Base-by-base conservation (phyloP, 2,888 invertebrate species). In the Drosophila meridiana region DNA sequence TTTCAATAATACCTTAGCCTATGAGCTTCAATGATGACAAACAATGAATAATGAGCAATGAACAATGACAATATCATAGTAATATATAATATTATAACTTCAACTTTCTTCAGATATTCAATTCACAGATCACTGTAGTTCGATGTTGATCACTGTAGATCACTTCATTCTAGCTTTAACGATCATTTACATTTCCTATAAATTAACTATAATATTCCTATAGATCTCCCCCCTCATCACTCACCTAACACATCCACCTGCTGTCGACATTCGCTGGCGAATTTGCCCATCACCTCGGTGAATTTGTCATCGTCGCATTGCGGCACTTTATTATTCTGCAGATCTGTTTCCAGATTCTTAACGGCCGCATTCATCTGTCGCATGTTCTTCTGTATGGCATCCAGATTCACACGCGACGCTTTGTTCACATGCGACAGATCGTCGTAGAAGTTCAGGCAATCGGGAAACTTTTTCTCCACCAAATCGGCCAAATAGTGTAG, bases 401-500 rank as follows among this genome's bases (percentile, higher is more conserved):
- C 97, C 92, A 97, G 94, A 0, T 97, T 97, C 0, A 97, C 97
- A 0, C 97, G 94, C 36, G 98, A 97, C 30, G 99, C 99, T 90
- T 96, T 96, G 92, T 98, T 98, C 14, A 98, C 95, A 91, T 99
- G 99, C 3, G 97, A 95, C 92, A 99, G 95, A 91, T 99, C 99
- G 79, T 98, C 98, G 0, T 95, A 94, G 90, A 99, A 98, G 65
- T 94, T 95, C 14, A 98, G 92, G 32, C 96, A 95, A 60, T 99
- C 98, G 0, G 98, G 97, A 93, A 97, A 97, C 88, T 98, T 98
- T 65, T 94, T 95, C 92, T 99, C 98, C 69, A 98, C 95, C 0
- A 96, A 96, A 78, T 98, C 96, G 0, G 96, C 98, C 64, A 99
- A 93, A 90, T 98, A 99, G 93, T 99, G 99, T 55, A 99, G 94